Base-by-base conservation (phyloP, 2,113 vertebrate species). In the Rhea americana region DNA sequence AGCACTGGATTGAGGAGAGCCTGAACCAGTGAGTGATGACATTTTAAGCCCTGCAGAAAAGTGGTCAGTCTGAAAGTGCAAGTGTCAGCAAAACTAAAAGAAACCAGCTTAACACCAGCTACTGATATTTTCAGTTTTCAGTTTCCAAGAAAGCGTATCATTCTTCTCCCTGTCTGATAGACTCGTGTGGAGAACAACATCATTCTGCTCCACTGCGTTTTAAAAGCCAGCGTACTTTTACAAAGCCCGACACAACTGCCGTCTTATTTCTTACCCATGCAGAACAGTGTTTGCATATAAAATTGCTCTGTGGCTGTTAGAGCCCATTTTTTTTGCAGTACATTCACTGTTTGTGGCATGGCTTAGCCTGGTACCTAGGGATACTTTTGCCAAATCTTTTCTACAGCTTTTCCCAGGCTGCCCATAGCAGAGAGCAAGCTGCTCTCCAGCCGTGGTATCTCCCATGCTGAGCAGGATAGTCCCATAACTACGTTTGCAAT, bases 311-410 rank as follows among this genome's bases (percentile, higher is more conserved):
- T 82, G 41, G 35, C 20, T 24, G 48, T 62, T 61, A 45, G 13
- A 77, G 15, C 16, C 10, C 3, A 1, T 72, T 73, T 24, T 82
- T 55, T 55, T 17, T 2, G 1, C 2, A 2, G 8, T 1, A 1
- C 30, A 43, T 0, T 89, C 24, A 7, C 25, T 74, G 22, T 28
- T 71, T 28, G 50, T 1, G 2, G 22, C 41, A 41, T 41, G 9
- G 15, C 0, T 0, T 68, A 51, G 21, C 66, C 51, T 93, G 10
- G 7, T 45, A 6, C 1, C 0, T 11, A 56, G 7, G 9, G 25
- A 15, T 28, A 7, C 3, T 83, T 86, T 48, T 48, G 72, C 47
- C 28, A 72, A 28, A 53, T 61, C 0, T 0, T 71, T 94, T 82
- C 48, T 58, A 73, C 35, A 75, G 48, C 32, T 90, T 85, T 92